Base-by-base conservation (phyloP, 2,888 invertebrate genomes). In the Nipponacmea schrenckii region DNA sequence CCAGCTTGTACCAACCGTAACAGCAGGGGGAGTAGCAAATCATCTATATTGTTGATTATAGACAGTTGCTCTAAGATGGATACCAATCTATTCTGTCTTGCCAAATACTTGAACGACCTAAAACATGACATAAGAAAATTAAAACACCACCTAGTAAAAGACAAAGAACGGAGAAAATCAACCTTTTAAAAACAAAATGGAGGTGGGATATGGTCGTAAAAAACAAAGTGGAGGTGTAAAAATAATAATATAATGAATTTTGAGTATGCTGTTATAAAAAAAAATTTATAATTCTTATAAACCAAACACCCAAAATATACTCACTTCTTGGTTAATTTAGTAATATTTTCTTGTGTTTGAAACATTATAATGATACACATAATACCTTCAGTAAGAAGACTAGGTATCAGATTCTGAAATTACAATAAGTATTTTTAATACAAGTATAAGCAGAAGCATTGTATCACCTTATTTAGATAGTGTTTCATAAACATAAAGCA, bases 311-410 rank as follows among this genome's bases (percentile, higher is more conserved):
- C n/a, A n/a, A 62, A 20, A 10, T 31, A 20, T 12, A 71, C 79
- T 83, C 74, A 87, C 87, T 81, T 86, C 76, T 81, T 85, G 15
- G 84, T 74, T 14, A 88, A 69, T 63, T 72, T 68, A 20, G 69
- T 68, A 14, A 85, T 65, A 56, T 56, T 56, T 27, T 91, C 90
- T 72, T 95, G 94, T 17, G 91, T 91, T 77, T 93, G 93, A 83
- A 93, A 94, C 67, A 95, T 90, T 78, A 94, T 90, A n/a, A 93
- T 90, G 31, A 95, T 88, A 17, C 94, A 89, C 56, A 93, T 87
- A 12, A 93, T 89, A 0, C 92, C 91, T 84, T 95, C 94, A 75
- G 66, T 90, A 17, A 92, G 90, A 65, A 95, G 90, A n/a, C 87
- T 82, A 12, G 90, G 83, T 48, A 89, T 89, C 8, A 90, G 85